A percentile compares a stretch with the other conserved stretches of the same genome.
phyloP scores from a whole-genome alignment of 2,888 invertebrate species.

The Caenorhabditis panamensis region DNA sequence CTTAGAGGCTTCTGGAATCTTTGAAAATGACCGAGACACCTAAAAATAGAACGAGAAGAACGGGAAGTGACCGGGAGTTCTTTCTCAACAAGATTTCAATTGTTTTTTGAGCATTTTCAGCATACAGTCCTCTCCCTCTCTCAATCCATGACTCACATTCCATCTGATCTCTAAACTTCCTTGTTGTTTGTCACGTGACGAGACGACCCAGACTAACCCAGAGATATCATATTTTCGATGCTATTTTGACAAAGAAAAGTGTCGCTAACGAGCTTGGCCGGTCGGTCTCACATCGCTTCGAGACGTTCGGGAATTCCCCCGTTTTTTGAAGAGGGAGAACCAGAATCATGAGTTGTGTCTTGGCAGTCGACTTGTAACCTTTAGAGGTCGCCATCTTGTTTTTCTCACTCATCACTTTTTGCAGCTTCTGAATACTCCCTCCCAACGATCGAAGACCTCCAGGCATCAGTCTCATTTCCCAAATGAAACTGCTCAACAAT shows the following conservation, averaged over 20 bases:
- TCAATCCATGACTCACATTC: neutral
- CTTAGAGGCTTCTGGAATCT: neutral
- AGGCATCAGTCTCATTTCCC: no score
- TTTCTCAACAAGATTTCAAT: no score
- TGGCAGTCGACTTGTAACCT: neutral
- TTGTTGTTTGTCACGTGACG: constrained; percentile 21
- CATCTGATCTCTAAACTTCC: neutral
- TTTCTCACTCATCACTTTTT: constrained; percentile 5
- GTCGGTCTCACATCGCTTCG: constrained; percentile 23
- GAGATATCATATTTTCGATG: constrained; percentile 18
- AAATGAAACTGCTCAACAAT: constrained; percentile 14
- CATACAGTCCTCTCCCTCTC: neutral
- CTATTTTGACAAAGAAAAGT: constrained; percentile 40
- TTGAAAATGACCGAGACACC: neutral
- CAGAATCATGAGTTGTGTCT: neutral
- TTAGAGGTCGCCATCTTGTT: constrained; percentile 4
- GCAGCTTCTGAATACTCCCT: constrained; percentile 1
- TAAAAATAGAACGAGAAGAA: neutral
- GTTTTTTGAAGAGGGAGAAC: constrained; percentile 6
- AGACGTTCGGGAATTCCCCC: no score
- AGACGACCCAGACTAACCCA: constrained; percentile 1
- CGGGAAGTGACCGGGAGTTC: neutral
- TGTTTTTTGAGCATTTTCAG: no score
- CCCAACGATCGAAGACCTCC: neutral
- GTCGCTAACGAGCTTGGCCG: constrained; percentile 37